Evolutionary conservation across 2,888 invertebrate genomes (phyloP).

Genomic region (Lobophora halterata): DNA sequence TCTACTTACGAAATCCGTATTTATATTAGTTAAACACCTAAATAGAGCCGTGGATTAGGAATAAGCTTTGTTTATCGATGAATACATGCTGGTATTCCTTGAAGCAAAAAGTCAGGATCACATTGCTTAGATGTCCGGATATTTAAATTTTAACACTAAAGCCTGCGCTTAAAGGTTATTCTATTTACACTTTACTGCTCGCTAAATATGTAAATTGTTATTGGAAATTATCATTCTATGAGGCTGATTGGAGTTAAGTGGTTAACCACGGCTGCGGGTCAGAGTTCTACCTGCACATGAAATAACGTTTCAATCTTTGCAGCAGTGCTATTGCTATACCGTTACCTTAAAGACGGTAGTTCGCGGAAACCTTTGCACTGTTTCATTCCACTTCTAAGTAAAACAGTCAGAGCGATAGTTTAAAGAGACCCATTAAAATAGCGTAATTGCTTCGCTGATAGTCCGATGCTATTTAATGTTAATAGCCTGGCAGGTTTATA

Average conservation of each 20-base stretch:
- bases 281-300: constrained; percentile 52
- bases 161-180: constrained; percentile 20
- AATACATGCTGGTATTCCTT: too few relatives aligned
- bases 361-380: constrained; percentile 30
- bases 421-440: constrained; percentile 10
- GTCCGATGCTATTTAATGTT: not conserved
- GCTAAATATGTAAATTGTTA: constrained; percentile 29
- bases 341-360: constrained; percentile 36
- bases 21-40: too few relatives aligned
- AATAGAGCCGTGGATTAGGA: too few relatives aligned
- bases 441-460: constrained; percentile 7
- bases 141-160: constrained; percentile 14
- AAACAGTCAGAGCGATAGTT: constrained; percentile 10
- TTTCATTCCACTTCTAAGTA: constrained; percentile 20
- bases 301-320: constrained; percentile 63
- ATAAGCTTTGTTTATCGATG: too few relatives aligned
- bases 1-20: too few relatives aligned
- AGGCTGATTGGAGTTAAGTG: constrained; percentile 38
- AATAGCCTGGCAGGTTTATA: not conserved
- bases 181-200: constrained; percentile 23
- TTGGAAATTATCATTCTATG: constrained; percentile 27
- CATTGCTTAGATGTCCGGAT: too few relatives aligned
- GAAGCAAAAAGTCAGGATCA: too few relatives aligned
- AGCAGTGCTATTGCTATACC: constrained; percentile 30
- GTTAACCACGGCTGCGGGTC: constrained; percentile 44